Evolutionary conservation across 2,797 vertebrate species (phyloP).

Genomic region (Platyrinchus mystaceus): DNA sequence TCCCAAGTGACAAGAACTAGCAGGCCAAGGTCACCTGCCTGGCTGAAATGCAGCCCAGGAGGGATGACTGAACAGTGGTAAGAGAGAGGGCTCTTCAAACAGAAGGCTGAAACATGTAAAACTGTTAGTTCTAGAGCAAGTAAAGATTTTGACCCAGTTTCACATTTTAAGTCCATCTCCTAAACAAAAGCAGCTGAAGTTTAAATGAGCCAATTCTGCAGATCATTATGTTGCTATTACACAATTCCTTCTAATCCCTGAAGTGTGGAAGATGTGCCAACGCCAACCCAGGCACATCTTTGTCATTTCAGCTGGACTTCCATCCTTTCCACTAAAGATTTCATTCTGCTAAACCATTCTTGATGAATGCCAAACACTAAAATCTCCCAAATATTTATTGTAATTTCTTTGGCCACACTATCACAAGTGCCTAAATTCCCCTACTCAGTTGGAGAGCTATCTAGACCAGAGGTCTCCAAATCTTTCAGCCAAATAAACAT

Average conservation of each 20-base stretch:
- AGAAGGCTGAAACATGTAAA: neutral
- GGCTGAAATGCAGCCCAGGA: neutral
- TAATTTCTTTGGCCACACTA: slow-evolving; percentile 45
- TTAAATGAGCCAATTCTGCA: slow-evolving; percentile 62
- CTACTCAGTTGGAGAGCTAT: slow-evolving; percentile 54
- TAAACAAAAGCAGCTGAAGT: slow-evolving; percentile 70
- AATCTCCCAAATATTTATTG: slow-evolving; percentile 60
- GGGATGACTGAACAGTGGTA: neutral
- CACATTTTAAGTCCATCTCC: slow-evolving; percentile 35
- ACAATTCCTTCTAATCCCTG: slow-evolving; percentile 64
- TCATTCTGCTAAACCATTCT: slow-evolving; percentile 29
- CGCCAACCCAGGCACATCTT: slow-evolving; percentile 46
- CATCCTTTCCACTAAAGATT: slow-evolving; percentile 39
- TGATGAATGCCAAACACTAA: slow-evolving; percentile 44
- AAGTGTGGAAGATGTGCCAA: slow-evolving; percentile 64
- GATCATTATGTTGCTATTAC: slow-evolving; percentile 60
- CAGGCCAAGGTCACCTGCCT: neutral
- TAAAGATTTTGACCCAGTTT: slow-evolving; percentile 61
- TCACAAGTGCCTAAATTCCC: slow-evolving; percentile 51
- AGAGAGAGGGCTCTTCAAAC: neutral
- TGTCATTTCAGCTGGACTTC: slow-evolving; percentile 57
- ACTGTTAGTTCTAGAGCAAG: slow-evolving; percentile 28
- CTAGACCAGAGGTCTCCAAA: slow-evolving; percentile 61
- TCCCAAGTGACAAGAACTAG: neutral
- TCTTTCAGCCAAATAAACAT: slow-evolving; percentile 57